Evolutionary conservation across 23 tunicate species (phyloP), one percentile per base, ranked within the genome.

Genomic region (Trididemnum clinides): DNA sequence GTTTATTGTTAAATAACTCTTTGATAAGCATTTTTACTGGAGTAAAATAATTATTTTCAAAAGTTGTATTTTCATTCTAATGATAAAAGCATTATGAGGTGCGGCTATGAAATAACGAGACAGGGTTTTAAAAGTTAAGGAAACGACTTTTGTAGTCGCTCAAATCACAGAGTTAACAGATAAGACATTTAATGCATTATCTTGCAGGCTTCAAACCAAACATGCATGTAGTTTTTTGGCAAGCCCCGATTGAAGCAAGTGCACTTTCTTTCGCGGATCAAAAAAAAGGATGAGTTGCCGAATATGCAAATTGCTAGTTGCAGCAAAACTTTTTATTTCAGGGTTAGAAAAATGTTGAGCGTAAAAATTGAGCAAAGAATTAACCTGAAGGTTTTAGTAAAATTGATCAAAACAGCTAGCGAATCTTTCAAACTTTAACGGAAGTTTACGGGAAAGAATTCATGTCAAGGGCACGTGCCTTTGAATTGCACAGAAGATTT

Each of bases 131-230:
- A 12, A 62, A 62, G 69, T 62, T 62, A 21, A 12, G 27, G 21
- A 62, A 62, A 62, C 69, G 69, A 12, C 54, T 62, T 62, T 62
- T 62, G 69, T 62, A 21, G 69, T 62, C 69, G 69, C 69, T 62
- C 21, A 62, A 62, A 12, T 62, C 27, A 21, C 27, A 62, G 69
- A 6, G 69, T 62, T 62, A 12, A 12, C 23, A 12, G 69, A 62
- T 21, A 62, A 21, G 69, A 62, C 69, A 21, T 62, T 62, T 6
- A 62, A 12, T 4, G 21, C 27, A 26, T 62, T 62, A 62, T 62
- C 69, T 62, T 62, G 69, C 69, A 62, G 21, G 69, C 21, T 62
- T 62, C 69, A 62, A 62, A 62, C 27, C 27, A 62, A 62, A 62
- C 69, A 26, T 12, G 69, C 69, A 26, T 19, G 69, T 62, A 62